phyloP scores from a whole-genome alignment of 1,140 invertebrate genomes.

The Lepidurus apus region DNA sequence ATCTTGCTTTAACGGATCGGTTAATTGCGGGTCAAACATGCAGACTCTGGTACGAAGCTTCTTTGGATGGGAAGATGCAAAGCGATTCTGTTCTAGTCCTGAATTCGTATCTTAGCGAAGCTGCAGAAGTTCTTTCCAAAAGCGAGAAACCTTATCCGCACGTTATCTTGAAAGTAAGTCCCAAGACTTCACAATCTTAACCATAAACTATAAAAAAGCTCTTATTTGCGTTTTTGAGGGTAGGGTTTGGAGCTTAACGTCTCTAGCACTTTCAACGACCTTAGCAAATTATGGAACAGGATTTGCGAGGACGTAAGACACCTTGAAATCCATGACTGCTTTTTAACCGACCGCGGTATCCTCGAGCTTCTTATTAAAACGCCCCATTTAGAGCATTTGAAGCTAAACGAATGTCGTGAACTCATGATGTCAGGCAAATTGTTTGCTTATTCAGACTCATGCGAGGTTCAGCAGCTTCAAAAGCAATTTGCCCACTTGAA shows the following conservation, averaged over 20 bases:
- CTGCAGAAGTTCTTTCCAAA: conserved; percentile 49
- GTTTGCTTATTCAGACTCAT: conserved; percentile 53
- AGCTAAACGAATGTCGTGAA: conserved; percentile 58
- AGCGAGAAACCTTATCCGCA: conserved; percentile 39
- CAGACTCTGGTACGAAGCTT: conserved; percentile 53
- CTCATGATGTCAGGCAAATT: conserved; percentile 64
- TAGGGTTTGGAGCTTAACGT: conserved; percentile 53
- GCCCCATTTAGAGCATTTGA: conserved; percentile 52
- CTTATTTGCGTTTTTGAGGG: not conserved
- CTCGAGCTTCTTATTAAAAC: conserved; percentile 53
- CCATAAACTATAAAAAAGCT: not conserved
- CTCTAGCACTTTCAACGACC: conserved; percentile 44
- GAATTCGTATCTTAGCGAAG: conserved; percentile 49
- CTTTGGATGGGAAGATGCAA: conserved; percentile 52
- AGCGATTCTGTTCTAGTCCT: conserved; percentile 51
- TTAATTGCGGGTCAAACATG: conserved; percentile 54
- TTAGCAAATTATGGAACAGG: conserved; percentile 38
- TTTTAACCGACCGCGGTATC: conserved; percentile 57
- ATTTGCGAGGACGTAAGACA: conserved; percentile 36
- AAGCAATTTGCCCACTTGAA: conserved; percentile 53
- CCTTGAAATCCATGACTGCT: conserved; percentile 52
- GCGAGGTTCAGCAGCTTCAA: conserved; percentile 44
- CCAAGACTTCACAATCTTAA: not conserved
- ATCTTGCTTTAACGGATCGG: not conserved
- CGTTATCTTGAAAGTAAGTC: not conserved